These are phyloP conservation scores for Leucophenga montana DNA, from an alignment of 2,888 invertebrate genomes.

Conservation along the genomic window DNA sequence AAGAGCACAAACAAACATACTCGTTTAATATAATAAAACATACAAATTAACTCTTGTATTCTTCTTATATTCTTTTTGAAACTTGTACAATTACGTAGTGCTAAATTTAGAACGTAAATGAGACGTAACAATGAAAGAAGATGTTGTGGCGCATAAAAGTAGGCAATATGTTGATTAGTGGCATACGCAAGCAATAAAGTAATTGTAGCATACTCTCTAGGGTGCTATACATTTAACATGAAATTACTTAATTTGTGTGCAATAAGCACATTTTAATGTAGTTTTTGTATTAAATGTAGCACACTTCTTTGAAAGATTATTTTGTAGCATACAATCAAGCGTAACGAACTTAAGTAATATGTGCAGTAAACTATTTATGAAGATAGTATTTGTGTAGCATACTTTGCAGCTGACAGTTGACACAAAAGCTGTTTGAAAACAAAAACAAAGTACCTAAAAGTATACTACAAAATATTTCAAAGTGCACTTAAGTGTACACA, in stretches of 20 bases:
- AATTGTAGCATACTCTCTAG: neutral
- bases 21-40: no score
- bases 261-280: no score
- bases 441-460: neutral
- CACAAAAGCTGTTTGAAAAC: neutral
- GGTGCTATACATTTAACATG: neutral
- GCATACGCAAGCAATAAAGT: no score
- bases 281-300: no score
- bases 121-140: conserved; percentile 41
- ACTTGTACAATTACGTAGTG: conserved; percentile 3
- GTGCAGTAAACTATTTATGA: no score
- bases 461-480: neutral
- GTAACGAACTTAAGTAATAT: no score
- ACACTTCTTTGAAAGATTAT: no score
- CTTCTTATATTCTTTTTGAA: neutral
- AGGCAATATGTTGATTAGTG: conserved; percentile 47
- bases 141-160: conserved; percentile 39
- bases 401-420: neutral
- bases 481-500: neutral
- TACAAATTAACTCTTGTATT: neutral
- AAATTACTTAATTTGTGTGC: no score
- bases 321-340: no score
- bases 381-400: no score
- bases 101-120: conserved; percentile 41
- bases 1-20: no score